phyloP scores from a whole-genome alignment of 1,140 invertebrate genomes.

The Solenopsis invicta region DNA sequence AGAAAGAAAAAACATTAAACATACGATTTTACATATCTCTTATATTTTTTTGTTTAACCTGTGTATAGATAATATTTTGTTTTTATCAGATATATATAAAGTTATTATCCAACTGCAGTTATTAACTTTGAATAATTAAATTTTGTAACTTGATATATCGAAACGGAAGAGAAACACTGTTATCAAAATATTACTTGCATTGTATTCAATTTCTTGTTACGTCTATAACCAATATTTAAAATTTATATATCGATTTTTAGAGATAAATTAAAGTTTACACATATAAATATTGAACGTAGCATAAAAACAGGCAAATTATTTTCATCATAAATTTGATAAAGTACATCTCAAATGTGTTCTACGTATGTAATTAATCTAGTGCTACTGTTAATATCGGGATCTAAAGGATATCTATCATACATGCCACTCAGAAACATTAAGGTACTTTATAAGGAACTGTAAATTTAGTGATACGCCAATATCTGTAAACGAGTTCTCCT shows the following conservation, averaged over 20 bases:
- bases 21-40: neutral
- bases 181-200: neutral
- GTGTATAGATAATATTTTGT: neutral
- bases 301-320: neutral
- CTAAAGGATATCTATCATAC: neutral
- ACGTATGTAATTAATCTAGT: neutral
- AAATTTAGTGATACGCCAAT: conserved; percentile 39
- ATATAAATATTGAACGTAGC: neutral
- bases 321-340: neutral
- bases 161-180: neutral
- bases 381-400: neutral
- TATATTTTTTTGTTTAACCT: neutral
- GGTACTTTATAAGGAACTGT: conserved; percentile 30
- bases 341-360: neutral
- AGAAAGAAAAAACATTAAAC: neutral
- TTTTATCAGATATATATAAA: neutral
- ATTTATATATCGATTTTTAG: neutral
- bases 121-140: conserved; percentile 19
- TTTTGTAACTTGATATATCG: neutral
- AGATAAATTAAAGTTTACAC: neutral
- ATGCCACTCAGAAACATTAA: conserved; percentile 4
- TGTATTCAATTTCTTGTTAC: conserved; percentile 1
- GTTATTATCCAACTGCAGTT: neutral
- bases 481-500: conserved; percentile 32
- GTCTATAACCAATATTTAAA: conserved; percentile 13